Percentiles rank a stretch among this genome's conserved stretches.
Conservation (phyloP, 2,888 invertebrate genomes). For the Choreutis nemorana region DNA sequence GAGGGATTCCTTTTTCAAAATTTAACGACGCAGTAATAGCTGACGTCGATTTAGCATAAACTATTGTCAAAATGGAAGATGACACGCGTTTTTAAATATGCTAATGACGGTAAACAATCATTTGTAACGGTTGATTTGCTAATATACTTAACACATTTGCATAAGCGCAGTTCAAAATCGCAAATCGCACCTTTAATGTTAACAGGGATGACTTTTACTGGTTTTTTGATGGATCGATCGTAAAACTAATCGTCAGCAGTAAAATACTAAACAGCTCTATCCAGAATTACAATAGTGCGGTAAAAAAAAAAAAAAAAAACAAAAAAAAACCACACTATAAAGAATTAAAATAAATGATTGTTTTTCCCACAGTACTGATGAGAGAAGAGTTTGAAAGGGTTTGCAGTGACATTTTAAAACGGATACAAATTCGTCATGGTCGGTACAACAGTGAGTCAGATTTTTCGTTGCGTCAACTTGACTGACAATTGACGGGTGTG, state of each 20-base stretch:
- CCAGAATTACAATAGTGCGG: no score
- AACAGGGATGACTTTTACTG: slow-evolving; percentile 48
- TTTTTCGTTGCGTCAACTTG: slow-evolving; percentile 46
- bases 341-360: slow-evolving; percentile 12
- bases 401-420: slow-evolving; percentile 53
- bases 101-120: slow-evolving; percentile 58
- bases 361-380: slow-evolving; percentile 32
- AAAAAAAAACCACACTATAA: slow-evolving; percentile 9
- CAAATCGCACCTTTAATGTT: slow-evolving; percentile 28
- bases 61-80: slow-evolving; percentile 24
- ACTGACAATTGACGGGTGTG: slow-evolving; percentile 53
- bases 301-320: no score
- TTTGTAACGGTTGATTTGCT: slow-evolving; percentile 66
- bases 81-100: slow-evolving; percentile 57
- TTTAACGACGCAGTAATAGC: slow-evolving; percentile 38
- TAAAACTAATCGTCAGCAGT: slow-evolving; percentile 24
- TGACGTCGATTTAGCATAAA: slow-evolving; percentile 27
- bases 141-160: slow-evolving; percentile 44
- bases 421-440: slow-evolving; percentile 45
- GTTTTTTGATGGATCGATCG: slow-evolving; percentile 42
- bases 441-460: slow-evolving; percentile 28
- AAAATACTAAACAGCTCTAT: no score
- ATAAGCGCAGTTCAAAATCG: slow-evolving; percentile 32
- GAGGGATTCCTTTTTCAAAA: slow-evolving; percentile 21
- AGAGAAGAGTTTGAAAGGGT: slow-evolving; percentile 35